phyloP scores from a whole-genome alignment of 1,140 invertebrate genomes.

The Zeugodacus cucurbitae region DNA sequence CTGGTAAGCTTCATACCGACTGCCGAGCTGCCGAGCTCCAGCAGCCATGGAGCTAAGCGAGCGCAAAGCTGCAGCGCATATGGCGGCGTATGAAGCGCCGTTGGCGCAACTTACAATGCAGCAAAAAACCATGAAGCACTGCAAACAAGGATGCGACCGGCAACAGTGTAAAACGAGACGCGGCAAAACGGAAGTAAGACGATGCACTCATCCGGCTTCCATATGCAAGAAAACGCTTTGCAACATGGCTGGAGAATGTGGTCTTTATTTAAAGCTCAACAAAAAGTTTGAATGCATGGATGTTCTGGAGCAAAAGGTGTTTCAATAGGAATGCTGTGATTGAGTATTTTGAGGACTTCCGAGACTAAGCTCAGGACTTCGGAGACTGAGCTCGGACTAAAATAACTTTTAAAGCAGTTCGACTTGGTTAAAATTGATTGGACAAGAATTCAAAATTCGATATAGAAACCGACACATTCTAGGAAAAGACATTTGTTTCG shows the following conservation, averaged over 20 bases:
- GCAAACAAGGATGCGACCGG: neutral
- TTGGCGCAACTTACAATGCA: neutral
- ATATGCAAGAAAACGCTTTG: slow-evolving; percentile 22
- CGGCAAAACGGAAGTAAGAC: neutral
- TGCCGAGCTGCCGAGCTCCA: neutral
- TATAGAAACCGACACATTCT: too few relatives aligned
- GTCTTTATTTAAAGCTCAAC: neutral
- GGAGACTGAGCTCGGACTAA: too few relatives aligned
- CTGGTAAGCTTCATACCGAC: neutral
- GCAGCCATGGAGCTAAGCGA: neutral
- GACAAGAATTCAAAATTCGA: too few relatives aligned
- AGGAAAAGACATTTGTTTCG: neutral
- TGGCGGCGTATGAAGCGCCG: neutral
- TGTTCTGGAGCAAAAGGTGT: neutral
- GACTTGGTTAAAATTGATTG: too few relatives aligned
- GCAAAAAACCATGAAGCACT: neutral
- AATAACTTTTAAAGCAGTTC: neutral
- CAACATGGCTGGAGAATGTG: neutral
- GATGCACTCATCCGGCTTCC: slow-evolving; percentile 22
- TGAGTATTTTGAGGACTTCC: neutral
- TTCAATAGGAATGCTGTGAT: neutral
- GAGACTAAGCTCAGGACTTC: too few relatives aligned
- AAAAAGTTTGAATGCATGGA: neutral
- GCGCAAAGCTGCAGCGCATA: neutral
- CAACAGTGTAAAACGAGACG: neutral